A percentile compares a stretch with the other conserved stretches of the same genome.
Evolutionary conservation across 2,113 vertebrate species (phyloP).

Genomic region (Orientallactaga bullata): DNA sequence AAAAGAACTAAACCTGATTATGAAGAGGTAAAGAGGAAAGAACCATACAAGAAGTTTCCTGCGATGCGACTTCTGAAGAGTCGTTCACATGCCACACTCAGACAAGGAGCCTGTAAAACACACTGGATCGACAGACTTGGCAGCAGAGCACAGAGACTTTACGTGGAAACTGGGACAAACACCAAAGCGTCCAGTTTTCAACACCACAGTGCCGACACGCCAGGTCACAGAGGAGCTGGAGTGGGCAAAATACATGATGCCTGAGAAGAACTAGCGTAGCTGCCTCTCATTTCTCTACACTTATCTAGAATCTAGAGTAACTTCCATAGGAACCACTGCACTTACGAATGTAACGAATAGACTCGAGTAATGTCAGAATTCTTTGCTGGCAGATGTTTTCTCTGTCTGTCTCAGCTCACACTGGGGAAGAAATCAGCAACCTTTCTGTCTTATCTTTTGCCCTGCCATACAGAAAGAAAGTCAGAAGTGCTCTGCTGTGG

Average conservation of each 20-base stretch:
- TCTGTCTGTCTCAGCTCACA: background rate
- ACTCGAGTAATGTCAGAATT: background rate
- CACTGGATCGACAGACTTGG: background rate
- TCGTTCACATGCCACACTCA: background rate
- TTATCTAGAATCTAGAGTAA: background rate
- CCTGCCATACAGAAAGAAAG: background rate
- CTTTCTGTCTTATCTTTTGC: background rate
- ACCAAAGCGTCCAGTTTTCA: background rate
- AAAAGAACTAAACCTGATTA: background rate
- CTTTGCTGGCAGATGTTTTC: background rate
- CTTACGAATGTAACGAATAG: background rate
- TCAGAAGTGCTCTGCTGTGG: background rate
- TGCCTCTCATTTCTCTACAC: background rate
- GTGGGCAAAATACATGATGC: background rate
- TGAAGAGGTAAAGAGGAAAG: background rate
- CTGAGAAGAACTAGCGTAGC: background rate
- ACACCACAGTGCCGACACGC: background rate
- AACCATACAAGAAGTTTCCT: background rate
- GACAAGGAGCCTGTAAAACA: background rate
- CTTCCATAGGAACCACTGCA: background rate
- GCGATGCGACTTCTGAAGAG: background rate
- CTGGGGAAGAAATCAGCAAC: background rate
- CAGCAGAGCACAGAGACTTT: background rate
- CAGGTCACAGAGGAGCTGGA: background rate
- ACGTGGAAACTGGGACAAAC: background rate